These are phyloP conservation scores for Meteorus colon DNA, from an alignment of 2,888 invertebrate genomes.

Conservation along the genomic window DNA sequence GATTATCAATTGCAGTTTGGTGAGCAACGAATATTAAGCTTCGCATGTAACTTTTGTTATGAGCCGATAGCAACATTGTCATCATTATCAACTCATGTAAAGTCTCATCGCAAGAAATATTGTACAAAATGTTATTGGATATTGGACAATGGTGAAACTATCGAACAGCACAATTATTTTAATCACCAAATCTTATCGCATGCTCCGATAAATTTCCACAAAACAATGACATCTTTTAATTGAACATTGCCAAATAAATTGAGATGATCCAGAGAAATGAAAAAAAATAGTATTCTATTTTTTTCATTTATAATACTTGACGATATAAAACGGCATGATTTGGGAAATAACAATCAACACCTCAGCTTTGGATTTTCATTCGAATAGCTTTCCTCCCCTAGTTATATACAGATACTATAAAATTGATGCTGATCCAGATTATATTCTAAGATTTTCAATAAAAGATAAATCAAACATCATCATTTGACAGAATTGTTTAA, in stretches of 20 bases:
- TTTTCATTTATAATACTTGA: background rate
- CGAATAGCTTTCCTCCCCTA: too few species aligned
- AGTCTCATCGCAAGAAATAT: constrained; percentile 58
- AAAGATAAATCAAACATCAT: too few species aligned
- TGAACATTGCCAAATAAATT: background rate
- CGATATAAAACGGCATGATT: too few species aligned
- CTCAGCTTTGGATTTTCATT: too few species aligned
- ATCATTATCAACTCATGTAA: constrained; percentile 65
- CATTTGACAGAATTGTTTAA: too few species aligned
- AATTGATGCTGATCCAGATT: too few species aligned
- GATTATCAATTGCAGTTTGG: constrained; percentile 45
- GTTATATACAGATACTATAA: too few species aligned
- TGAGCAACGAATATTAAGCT: constrained; percentile 52
- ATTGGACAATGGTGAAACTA: constrained; percentile 56
- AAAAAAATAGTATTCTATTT: background rate
- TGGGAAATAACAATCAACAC: too few species aligned
- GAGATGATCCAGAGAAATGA: background rate
- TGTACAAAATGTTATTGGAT: constrained; percentile 64
- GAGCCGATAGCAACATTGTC: constrained; percentile 61
- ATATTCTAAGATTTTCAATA: too few species aligned
- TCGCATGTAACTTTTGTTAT: constrained; percentile 61
- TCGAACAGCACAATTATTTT: constrained; percentile 55
- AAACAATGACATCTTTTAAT: background rate
- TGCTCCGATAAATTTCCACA: background rate
- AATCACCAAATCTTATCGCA: constrained; percentile 42